These are phyloP conservation scores for Fregata magnificens DNA, from an alignment of 2,113 vertebrate species.

Conservation along the genomic window DNA sequence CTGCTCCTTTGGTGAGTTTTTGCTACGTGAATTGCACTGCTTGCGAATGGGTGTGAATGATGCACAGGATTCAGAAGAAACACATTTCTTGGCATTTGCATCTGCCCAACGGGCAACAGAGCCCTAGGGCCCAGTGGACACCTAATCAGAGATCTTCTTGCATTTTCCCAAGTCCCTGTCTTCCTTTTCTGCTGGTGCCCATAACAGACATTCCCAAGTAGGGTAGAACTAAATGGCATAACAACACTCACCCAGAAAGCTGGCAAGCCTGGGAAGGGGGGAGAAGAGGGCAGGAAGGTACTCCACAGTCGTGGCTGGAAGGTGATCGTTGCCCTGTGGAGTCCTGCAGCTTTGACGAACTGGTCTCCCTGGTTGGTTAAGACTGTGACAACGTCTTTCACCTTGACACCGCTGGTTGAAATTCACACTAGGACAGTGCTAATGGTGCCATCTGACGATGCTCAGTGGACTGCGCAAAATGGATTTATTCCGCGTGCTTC, in stretches of 20 bases:
- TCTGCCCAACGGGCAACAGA: background rate
- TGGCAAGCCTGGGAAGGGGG: background rate
- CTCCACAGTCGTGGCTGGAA: background rate
- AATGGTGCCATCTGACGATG: constrained; percentile 9
- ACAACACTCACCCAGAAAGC: background rate
- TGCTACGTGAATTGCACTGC: background rate
- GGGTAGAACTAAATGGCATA: background rate
- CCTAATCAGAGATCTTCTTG: background rate
- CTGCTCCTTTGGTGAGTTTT: background rate
- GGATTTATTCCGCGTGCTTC: constrained; percentile 6
- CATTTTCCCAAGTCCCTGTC: background rate
- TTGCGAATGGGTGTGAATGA: background rate
- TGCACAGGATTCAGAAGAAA: background rate
- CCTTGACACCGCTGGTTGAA: background rate
- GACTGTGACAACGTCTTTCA: background rate
- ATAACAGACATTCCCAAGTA: background rate
- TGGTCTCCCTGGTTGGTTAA: background rate
- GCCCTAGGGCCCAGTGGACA: background rate
- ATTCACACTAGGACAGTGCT: background rate
- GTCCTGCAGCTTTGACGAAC: background rate
- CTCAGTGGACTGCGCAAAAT: background rate
- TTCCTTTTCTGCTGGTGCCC: background rate
- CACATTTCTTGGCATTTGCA: background rate
- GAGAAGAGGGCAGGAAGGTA: background rate
- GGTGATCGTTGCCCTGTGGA: background rate